A percentile compares a stretch with the other conserved stretches of the same genome.
phyloP scores from a whole-genome alignment of 1,140 invertebrate species.

The Octopus sinensis region DNA sequence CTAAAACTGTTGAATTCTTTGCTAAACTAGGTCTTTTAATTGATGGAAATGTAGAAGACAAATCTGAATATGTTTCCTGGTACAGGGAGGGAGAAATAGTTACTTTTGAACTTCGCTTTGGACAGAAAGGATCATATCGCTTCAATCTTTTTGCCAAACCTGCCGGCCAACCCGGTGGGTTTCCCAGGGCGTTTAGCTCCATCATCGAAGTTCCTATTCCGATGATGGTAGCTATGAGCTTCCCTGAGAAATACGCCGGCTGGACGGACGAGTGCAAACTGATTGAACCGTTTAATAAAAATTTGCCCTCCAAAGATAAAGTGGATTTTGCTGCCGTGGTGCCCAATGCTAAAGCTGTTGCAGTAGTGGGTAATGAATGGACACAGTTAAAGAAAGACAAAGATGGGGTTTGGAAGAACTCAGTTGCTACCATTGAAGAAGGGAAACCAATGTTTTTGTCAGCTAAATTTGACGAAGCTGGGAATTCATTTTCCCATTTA shows the following conservation, averaged over 20 bases:
- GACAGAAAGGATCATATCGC: neutral
- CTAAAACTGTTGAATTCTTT: neutral
- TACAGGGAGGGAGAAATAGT: neutral
- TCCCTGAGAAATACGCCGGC: neutral
- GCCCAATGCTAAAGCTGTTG: neutral
- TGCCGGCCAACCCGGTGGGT: neutral
- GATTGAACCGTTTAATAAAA: slow-evolving; percentile 6
- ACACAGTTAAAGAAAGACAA: slow-evolving; percentile 2
- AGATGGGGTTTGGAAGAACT: neutral
- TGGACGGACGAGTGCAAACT: slow-evolving; percentile 2
- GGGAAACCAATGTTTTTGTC: slow-evolving; percentile 9
- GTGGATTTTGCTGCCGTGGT: neutral
- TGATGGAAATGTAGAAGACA: neutral
- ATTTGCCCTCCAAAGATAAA: neutral
- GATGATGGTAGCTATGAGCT: neutral
- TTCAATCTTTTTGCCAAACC: slow-evolving; percentile 9
- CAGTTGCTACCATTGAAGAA: neutral
- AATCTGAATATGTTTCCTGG: slow-evolving; percentile 4
- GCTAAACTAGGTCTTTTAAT: slow-evolving; percentile 2
- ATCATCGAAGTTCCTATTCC: slow-evolving; percentile 3
- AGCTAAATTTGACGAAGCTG: neutral
- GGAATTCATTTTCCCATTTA: neutral
- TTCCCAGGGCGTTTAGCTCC: neutral
- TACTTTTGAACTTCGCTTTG: neutral
- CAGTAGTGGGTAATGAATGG: slow-evolving; percentile 1